Conservation (phyloP, 1,140 invertebrate species). For the Caerostris darwini region DNA sequence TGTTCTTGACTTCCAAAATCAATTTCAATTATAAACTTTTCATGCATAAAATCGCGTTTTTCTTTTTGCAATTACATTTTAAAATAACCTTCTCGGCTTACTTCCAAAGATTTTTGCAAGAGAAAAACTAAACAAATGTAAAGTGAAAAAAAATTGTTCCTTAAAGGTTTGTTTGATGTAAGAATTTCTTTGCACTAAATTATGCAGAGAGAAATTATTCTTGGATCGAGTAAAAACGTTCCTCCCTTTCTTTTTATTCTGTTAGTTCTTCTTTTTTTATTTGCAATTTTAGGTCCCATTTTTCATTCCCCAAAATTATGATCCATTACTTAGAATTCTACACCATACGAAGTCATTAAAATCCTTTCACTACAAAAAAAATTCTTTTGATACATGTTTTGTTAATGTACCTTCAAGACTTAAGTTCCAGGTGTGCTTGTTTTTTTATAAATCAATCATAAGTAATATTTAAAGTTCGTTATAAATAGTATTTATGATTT, state of each 20-base stretch:
- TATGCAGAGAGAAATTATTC: background rate
- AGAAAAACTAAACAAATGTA: background rate
- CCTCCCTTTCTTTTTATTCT: background rate
- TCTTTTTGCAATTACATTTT: constrained; percentile 56
- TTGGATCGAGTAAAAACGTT: background rate
- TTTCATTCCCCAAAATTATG: no score
- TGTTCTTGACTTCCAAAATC: constrained; percentile 55
- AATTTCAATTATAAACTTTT: constrained; percentile 69
- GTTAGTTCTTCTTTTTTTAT: background rate
- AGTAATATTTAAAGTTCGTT: no score
- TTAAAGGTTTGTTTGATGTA: background rate
- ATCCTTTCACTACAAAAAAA: no score
- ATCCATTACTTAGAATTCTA: no score
- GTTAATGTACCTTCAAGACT: no score
- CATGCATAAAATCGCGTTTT: constrained; percentile 68
- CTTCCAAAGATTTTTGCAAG: constrained; percentile 25
- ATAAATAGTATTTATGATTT: no score
- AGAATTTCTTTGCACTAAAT: constrained; percentile 17
- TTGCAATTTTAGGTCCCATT: no score
- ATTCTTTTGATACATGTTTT: no score
- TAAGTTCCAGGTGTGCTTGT: no score
- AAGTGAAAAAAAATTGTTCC: background rate
- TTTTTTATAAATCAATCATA: no score
- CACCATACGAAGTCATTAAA: no score
- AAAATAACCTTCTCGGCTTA: constrained; percentile 23